phyloP scores from a whole-genome alignment of 2,888 invertebrate genomes.

The Ellobium chinense region DNA sequence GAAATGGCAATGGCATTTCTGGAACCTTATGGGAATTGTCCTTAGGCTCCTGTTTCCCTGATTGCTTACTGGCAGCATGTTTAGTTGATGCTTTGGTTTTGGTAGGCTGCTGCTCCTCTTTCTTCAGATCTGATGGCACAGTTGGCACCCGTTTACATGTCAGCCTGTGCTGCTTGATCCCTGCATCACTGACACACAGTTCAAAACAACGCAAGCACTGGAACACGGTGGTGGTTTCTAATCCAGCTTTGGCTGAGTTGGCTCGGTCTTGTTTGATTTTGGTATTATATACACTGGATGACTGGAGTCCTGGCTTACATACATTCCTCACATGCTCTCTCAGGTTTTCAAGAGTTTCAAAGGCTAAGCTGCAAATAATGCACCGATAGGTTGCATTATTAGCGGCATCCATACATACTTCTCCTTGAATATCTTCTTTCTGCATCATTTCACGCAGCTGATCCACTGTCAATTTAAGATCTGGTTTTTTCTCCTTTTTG shows the following conservation, averaged over 20 bases:
- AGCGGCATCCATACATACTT: constrained; percentile 45
- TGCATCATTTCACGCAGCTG: constrained; percentile 44
- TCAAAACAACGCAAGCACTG: constrained; percentile 52
- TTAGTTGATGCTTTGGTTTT: neutral
- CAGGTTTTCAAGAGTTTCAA: constrained; percentile 52
- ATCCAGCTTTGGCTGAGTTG: constrained; percentile 47
- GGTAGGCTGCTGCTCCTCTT: constrained; percentile 1
- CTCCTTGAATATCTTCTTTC: constrained; percentile 39
- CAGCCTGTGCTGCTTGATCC: constrained; percentile 49
- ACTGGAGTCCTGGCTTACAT: constrained; percentile 51
- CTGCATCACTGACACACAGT: constrained; percentile 51
- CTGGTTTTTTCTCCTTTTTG: neutral
- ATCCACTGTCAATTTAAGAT: constrained; percentile 16
- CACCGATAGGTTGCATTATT: constrained; percentile 54
- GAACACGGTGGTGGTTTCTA: constrained; percentile 52
- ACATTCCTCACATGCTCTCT: constrained; percentile 56
- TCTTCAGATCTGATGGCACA: constrained; percentile 43
- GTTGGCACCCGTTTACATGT: constrained; percentile 50
- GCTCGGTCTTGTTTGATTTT: constrained; percentile 42
- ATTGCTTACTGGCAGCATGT: neutral
- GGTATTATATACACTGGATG: constrained; percentile 36
- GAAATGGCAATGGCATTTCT: constrained; percentile 37
- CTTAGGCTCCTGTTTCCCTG: neutral
- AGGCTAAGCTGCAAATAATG: constrained; percentile 55
- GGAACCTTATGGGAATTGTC: constrained; percentile 30